Evolutionary conservation across 2,113 vertebrate genomes (phyloP).

Genomic region (Chinchilla lanigera): DNA sequence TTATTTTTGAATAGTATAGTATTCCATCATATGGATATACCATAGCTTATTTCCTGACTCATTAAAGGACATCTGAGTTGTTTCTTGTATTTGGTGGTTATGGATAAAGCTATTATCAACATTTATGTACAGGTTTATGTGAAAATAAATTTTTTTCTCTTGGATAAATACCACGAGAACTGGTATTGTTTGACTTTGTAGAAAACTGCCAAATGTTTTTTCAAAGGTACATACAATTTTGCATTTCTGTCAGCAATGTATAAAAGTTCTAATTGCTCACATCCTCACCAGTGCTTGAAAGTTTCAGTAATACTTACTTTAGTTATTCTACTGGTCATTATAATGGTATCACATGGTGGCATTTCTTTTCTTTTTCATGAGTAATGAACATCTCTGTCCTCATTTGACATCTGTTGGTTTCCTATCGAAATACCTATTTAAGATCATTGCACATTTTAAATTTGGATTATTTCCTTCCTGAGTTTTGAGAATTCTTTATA

Average conservation of each 20-base stretch:
- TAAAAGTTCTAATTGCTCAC: not conserved
- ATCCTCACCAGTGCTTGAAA: not conserved
- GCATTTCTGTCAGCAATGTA: not conserved
- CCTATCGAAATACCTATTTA: not conserved
- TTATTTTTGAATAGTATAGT: not conserved
- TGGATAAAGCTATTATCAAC: not conserved
- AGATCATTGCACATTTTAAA: conserved; percentile 27
- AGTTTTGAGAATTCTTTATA: not conserved
- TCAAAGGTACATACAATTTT: not conserved
- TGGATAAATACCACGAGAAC: not conserved
- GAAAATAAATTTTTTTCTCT: not conserved
- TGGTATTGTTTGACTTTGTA: not conserved
- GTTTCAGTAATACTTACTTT: not conserved
- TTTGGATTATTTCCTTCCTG: not conserved
- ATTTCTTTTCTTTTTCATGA: conserved; percentile 6
- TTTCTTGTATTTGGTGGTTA: not conserved
- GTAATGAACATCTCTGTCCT: not conserved
- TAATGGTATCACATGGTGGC: not conserved
- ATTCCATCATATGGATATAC: not conserved
- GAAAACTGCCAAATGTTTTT: not conserved
- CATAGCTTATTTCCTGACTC: not conserved
- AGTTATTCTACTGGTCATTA: not conserved
- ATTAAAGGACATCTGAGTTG: not conserved
- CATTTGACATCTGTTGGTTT: not conserved
- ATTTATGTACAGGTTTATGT: not conserved